Evolutionary conservation across 1,140 invertebrate genomes (phyloP).

Genomic region (Apis florea): DNA sequence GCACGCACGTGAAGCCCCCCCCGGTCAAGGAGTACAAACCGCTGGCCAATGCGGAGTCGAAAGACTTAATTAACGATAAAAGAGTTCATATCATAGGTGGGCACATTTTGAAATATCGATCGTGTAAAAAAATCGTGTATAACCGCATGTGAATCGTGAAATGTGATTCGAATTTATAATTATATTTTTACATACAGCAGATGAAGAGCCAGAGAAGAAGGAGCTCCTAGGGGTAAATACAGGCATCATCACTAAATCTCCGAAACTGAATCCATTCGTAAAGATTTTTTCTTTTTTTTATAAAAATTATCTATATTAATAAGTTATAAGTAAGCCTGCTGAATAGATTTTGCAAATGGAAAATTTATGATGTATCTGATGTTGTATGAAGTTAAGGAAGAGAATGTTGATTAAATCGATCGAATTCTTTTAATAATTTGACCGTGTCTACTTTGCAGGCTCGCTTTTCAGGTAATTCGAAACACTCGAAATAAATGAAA

Average conservation of each 20-base stretch:
- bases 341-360: slow-evolving; percentile 47
- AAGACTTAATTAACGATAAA: slow-evolving; percentile 74
- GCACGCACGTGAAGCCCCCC: slow-evolving; percentile 67
- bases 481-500: neutral
- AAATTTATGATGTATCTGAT: neutral
- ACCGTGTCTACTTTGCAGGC: slow-evolving; percentile 17
- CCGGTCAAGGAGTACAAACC: slow-evolving; percentile 74
- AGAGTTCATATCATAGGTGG: slow-evolving; percentile 76
- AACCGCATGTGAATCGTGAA: no score
- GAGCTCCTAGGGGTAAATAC: slow-evolving; percentile 80
- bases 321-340: slow-evolving; percentile 63
- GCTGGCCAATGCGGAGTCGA: slow-evolving; percentile 69
- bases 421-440: neutral
- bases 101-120: neutral
- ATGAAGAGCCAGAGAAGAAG: slow-evolving; percentile 79
- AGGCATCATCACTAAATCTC: slow-evolving; percentile 78
- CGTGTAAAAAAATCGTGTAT: no score
- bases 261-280: slow-evolving; percentile 80
- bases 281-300: slow-evolving; percentile 77
- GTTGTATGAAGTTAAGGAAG: no score
- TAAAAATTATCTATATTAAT: slow-evolving; percentile 52
- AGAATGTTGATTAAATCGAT: no score
- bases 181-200: slow-evolving; percentile 70
- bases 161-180: neutral
- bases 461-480: slow-evolving; percentile 20